A percentile compares a stretch with the other conserved stretches of the same genome.
Evolutionary conservation across 2,888 invertebrate species (phyloP).

Genomic region (Oligia latruncula): DNA sequence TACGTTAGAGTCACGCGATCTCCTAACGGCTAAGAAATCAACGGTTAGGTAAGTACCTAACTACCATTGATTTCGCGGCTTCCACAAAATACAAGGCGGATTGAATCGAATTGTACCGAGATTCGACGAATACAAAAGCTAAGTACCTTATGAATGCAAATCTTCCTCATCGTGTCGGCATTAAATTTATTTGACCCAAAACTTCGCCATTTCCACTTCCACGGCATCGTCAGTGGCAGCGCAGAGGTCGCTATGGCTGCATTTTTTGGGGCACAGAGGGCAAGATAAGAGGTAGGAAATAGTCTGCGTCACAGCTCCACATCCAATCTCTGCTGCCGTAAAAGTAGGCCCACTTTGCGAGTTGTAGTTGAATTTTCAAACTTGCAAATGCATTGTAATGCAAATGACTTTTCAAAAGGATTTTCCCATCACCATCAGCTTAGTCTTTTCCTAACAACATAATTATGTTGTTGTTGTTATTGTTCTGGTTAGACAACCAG

Average conservation of each 20-base stretch:
- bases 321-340: not conserved
- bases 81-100: slow-evolving; percentile 21
- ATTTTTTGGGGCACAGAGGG: no score
- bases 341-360: not conserved
- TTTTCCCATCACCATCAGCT: not conserved
- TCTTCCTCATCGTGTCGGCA: not conserved
- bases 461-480: no score
- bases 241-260: no score
- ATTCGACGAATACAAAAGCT: not conserved
- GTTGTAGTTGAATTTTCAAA: not conserved
- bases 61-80: slow-evolving; percentile 34
- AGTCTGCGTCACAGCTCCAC: not conserved
- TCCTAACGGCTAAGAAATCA: slow-evolving; percentile 52
- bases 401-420: not conserved
- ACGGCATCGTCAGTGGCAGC: no score
- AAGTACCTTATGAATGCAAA: not conserved
- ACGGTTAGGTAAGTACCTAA: slow-evolving; percentile 49
- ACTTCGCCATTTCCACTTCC: not conserved
- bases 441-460: no score
- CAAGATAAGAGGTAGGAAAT: no score
- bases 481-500: no score
- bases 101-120: not conserved
- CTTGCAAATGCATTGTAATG: not conserved
- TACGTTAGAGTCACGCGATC: slow-evolving; percentile 51
- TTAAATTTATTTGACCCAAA: not conserved